Evolutionary conservation across 2,888 invertebrate genomes (phyloP), one percentile per base, ranked within the genome.

Genomic region (Frankliniella intonsa): DNA sequence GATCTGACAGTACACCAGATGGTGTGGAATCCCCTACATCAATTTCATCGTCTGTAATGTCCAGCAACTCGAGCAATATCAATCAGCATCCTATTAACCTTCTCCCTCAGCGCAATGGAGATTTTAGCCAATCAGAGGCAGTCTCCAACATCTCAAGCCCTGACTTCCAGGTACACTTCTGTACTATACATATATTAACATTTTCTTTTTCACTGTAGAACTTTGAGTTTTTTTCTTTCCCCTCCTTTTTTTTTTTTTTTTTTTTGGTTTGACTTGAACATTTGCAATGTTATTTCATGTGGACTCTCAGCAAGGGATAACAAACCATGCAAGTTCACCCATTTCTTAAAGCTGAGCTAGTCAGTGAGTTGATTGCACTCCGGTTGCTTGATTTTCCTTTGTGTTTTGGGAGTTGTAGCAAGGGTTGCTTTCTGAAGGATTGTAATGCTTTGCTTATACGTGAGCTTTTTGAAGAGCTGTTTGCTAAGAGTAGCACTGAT

Each of bases 131-230:
- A 86, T 94, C 95, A 80, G 95, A 95, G 89, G 95, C 95, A 81
- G 93, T 95, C 86, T 95, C 95, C 85, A 95, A 95, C 90, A 95
- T 96, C 89, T 95, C 95, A 85, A 95, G 95, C 90, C 95, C 95
- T 76, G 95, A 95, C 89, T 95, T 94, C 89, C 94, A 95, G 88
- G 69, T 76, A 76, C 69, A 25, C 25, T 12, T 12, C 25, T 22
- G 69, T 76, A 19, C 55, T 19, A 19, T 55, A 38, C 38, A 38
- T 38, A 38, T 38, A 38, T 5, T 76, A 9, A 12, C 22, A n/a
- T 69, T 76, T 22, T 76, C 69, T 10, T 76, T 76, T 76, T 14
- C 62, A n/a, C 62, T 25, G 69, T 25, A 55, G 17, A 14, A 14
- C 19, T 55, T 55, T 55, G 12, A 55, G 55, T 19, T 19, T 25